Evolutionary conservation across 2,797 vertebrate species (phyloP).

Genomic region (Paguma larvata): DNA sequence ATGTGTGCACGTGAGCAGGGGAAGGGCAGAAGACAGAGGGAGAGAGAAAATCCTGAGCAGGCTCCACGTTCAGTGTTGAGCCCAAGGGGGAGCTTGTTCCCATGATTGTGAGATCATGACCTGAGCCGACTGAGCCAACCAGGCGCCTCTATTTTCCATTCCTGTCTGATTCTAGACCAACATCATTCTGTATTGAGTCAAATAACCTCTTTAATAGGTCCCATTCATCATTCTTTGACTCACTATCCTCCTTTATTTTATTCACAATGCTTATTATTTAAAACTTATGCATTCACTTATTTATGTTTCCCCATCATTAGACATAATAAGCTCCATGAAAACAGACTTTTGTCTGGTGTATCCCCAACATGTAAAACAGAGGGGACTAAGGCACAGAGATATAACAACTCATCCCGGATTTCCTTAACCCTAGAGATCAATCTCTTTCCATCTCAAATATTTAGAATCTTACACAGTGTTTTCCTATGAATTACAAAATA

Average conservation of each 20-base stretch:
- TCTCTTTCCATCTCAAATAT: slow-evolving; percentile 24
- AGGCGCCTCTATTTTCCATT: no score
- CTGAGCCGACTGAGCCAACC: no score
- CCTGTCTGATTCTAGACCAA: not conserved
- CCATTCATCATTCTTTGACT: not conserved
- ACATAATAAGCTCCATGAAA: not conserved
- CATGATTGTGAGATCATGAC: no score
- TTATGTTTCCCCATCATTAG: slow-evolving; percentile 57
- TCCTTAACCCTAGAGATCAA: not conserved
- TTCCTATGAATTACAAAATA: slow-evolving; percentile 37
- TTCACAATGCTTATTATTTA: not conserved
- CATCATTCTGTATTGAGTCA: not conserved
- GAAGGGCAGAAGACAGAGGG: no score
- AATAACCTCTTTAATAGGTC: not conserved
- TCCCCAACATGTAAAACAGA: not conserved
- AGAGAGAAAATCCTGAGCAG: no score
- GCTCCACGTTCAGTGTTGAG: no score
- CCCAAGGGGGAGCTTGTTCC: no score
- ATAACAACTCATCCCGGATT: not conserved
- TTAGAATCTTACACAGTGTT: slow-evolving; percentile 8
- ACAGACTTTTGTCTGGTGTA: not conserved
- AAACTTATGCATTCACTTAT: slow-evolving; percentile 44
- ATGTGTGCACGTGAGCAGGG: no score
- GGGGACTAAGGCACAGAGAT: not conserved
- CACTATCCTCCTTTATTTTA: not conserved